Base-by-base conservation (phyloP, 2,888 invertebrate genomes). In the Melipona beecheii region DNA sequence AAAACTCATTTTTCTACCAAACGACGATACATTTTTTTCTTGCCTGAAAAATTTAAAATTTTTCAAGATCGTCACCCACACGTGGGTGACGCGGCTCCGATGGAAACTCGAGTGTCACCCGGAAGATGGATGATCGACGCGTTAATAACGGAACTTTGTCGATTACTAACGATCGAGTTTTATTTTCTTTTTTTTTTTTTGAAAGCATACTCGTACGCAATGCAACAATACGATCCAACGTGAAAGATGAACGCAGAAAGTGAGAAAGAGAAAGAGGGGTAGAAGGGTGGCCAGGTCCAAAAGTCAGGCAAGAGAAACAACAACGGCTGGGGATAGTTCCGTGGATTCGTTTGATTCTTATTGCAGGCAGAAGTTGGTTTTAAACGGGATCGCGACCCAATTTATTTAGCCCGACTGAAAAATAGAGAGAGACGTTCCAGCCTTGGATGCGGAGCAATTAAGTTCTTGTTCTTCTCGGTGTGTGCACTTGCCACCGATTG, bases 341-440 rank as follows among this genome's bases (percentile, higher is more conserved):
- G 58, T 66, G 43, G n/a, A 50, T 64, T 52, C 9, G 15, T 50
- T 24, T 62, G 75, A 49, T 75, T 75, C 70, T 81, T 81, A 62
- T 64, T 69, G 64, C 78, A 27, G 70, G 17, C 72, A 58, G 31
- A 78, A 74, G 78, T 78, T 85, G 71, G 69, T n/a, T 83, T 74
- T 83, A 68, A 81, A 82, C 72, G 77, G 83, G 88, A 81, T 87
- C 85, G 78, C 65, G 81, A 88, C 88, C 88, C 78, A 88, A 88
- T 88, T 88, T 85, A 78, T 81, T 69, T 65, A 52, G 66, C 74
- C 43, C 65, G 64, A 17, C 78, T 50, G 11, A 36, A 31, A 64
- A 66, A 72, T 27, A 62, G 65, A 58, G 65, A 64, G 65, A 77
- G 60, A 58, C 65, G 24, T 77, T 72, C 31, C 65, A 73, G 66